Conservation (phyloP, 1,140 invertebrate genomes). For the Ostrea edulis region DNA sequence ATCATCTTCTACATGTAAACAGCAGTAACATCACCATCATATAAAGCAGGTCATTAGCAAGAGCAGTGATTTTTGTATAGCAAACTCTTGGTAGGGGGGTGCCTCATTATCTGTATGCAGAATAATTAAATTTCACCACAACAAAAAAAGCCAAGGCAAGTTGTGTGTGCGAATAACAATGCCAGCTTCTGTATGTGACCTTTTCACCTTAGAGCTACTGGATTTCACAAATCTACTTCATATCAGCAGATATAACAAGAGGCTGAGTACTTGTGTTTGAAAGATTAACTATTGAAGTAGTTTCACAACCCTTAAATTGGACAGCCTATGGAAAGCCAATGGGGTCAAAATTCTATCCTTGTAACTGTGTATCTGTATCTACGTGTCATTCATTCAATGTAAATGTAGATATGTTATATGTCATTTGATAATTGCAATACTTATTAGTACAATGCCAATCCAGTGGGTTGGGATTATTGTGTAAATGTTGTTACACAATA, state of each 20-base stretch:
- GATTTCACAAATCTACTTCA: neutral
- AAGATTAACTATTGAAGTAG: neutral
- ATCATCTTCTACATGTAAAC: neutral
- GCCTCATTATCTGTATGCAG: neutral
- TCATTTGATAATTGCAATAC: too few relatives aligned
- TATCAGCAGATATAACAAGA: neutral
- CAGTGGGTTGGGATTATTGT: too few relatives aligned
- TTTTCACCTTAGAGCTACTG: neutral
- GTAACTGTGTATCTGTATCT: too few relatives aligned
- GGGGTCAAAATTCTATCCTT: too few relatives aligned
- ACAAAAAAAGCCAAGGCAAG: too few relatives aligned
- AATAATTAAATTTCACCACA: slow-evolving; percentile 10
- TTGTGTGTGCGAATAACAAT: neutral
- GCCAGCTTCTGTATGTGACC: neutral
- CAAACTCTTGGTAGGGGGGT: neutral
- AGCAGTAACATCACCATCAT: neutral
- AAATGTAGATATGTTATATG: too few relatives aligned
- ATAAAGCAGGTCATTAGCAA: slow-evolving; percentile 15
- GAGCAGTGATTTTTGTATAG: neutral
- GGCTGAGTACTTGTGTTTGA: neutral
- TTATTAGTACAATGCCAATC: too few relatives aligned
- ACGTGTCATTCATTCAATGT: too few relatives aligned
- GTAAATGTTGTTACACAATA: too few relatives aligned
- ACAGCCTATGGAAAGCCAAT: too few relatives aligned
- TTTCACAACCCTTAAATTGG: neutral